phyloP scores from a whole-genome alignment of 1,140 invertebrate genomes.

The Gonioctena quinquepunctata region DNA sequence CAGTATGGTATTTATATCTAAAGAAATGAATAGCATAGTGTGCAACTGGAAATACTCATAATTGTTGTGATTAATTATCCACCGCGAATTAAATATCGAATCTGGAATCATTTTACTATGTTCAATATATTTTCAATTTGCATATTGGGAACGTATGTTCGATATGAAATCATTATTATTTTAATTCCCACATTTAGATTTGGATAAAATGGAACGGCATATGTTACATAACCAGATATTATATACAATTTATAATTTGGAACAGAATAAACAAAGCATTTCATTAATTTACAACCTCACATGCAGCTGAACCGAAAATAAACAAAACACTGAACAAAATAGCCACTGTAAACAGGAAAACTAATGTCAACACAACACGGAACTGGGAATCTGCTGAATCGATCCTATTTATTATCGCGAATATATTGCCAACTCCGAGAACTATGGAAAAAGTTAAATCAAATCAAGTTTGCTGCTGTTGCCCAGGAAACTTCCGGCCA shows the following conservation, averaged over 20 bases:
- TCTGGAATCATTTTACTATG: not conserved
- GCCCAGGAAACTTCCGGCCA: constrained; percentile 5
- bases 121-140: constrained; percentile 9
- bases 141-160: constrained; percentile 11
- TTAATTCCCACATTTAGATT: not conserved
- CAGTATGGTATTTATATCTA: too few relatives aligned
- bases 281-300: constrained; percentile 37
- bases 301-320: constrained; percentile 41
- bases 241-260: constrained; percentile 41
- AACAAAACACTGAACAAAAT: constrained; percentile 39
- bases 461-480: constrained; percentile 13
- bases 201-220: constrained; percentile 11
- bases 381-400: constrained; percentile 36
- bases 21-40: too few relatives aligned
- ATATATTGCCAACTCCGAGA: constrained; percentile 14
- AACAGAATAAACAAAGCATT: constrained; percentile 34
- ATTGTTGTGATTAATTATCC: too few relatives aligned
- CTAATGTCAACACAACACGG: constrained; percentile 36
- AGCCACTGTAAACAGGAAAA: constrained; percentile 34
- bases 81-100: too few relatives aligned
- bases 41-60: too few relatives aligned
- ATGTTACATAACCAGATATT: constrained; percentile 31
- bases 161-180: constrained; percentile 19
- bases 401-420: constrained; percentile 31
- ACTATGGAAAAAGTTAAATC: constrained; percentile 21